Base-by-base conservation (phyloP, 2,797 vertebrate species). In the Nyctibius grandis region DNA sequence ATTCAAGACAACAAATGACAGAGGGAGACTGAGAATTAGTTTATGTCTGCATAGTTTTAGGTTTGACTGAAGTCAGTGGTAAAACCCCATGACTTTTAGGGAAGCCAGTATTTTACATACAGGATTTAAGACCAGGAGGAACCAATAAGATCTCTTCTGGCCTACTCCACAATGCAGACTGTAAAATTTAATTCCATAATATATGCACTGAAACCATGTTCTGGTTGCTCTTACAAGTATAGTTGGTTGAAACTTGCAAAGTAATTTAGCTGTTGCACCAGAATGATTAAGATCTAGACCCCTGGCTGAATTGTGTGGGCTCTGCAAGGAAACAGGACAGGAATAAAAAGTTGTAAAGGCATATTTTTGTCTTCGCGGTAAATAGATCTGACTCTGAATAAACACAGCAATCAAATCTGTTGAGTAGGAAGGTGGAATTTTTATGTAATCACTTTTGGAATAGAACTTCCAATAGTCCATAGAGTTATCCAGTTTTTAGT, bases 361-460 rank as follows among this genome's bases (percentile, higher is more conserved):
- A 16, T 93, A 93, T 89, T 95, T 96, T 93, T 93, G 50, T 92
- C 89, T 89, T 75, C 3, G 48, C 87, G 63, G 81, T 95, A 95
- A 95, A 93, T 95, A 92, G 78, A 87, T 75, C 65, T 87, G 77
- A 56, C 65, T 90, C 85, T 74, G 70, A 95, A 91, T 87, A 93
- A 91, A 92, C 61, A 93, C 48, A 78, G 85, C 74, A 81, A 91
- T 68, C 87, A 89, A 74, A 93, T 95, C 91, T 96, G 96, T 89
- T 95, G 91, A 75, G 93, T 96, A 76, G 94, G 96, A 95, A 95
- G 93, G 89, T 95, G 96, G 33, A 79, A 87, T 75, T 91, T 95
- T 95, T 95, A 95, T 85, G 75, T 87, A 93, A 92, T 91, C 61
- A 60, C 42, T 96, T 96, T 75, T 88, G 67, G 67, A 95, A 72